Conservation (phyloP, 2,888 invertebrate genomes). For the Erebia aethiops region DNA sequence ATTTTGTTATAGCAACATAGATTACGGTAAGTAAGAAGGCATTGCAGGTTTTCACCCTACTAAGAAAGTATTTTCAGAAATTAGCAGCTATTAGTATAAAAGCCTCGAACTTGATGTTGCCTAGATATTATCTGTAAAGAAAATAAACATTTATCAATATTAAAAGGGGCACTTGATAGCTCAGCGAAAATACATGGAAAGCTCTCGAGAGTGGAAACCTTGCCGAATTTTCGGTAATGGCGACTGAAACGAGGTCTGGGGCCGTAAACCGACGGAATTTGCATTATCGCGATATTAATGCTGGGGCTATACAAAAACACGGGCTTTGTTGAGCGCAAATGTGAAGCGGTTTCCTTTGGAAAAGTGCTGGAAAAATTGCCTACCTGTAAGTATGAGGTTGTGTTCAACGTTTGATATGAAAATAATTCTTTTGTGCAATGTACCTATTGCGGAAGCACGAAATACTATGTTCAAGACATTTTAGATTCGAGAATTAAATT, state of each 20-base stretch:
- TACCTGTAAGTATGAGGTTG: slow-evolving; percentile 22
- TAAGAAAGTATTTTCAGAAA: too few relatives aligned
- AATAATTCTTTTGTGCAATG: neutral
- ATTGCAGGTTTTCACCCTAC: too few relatives aligned
- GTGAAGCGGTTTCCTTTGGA: slow-evolving; percentile 41
- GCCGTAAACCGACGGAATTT: slow-evolving; percentile 64
- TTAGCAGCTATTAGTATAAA: neutral
- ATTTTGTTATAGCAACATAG: too few relatives aligned
- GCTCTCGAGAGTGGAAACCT: slow-evolving; percentile 62
- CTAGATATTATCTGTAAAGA: slow-evolving; percentile 15
- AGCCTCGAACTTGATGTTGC: neutral
- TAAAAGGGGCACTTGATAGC: slow-evolving; percentile 55
- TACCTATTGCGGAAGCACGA: neutral
- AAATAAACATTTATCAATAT: slow-evolving; percentile 44
- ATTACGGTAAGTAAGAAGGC: too few relatives aligned
- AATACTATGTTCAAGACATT: neutral
- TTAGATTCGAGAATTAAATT: neutral
- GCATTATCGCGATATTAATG: slow-evolving; percentile 72
- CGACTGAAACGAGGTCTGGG: slow-evolving; percentile 56
- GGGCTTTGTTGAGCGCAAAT: slow-evolving; percentile 46
- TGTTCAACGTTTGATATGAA: neutral
- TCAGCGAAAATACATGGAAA: slow-evolving; percentile 60
- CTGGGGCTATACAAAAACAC: slow-evolving; percentile 58
- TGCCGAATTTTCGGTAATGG: slow-evolving; percentile 69
- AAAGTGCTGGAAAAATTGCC: slow-evolving; percentile 44